phyloP scores from a whole-genome alignment of 2,797 vertebrate genomes.

The Enoplosus armatus region DNA sequence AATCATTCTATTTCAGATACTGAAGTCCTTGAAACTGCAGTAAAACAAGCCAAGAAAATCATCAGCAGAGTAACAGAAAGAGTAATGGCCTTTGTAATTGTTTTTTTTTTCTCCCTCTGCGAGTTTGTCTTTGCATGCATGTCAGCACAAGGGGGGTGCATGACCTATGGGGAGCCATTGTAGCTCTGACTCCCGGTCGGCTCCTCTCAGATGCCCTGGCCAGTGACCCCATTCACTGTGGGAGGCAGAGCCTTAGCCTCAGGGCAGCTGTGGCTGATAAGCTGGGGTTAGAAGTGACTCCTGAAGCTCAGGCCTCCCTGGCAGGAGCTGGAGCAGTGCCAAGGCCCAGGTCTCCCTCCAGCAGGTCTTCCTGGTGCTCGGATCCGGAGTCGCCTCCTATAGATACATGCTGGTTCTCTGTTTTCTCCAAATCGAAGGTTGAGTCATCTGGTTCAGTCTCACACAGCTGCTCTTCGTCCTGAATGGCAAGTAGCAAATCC shows the following conservation, averaged over 20 bases:
- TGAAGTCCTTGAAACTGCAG: slow-evolving; percentile 29
- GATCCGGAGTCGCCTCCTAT: slow-evolving; percentile 29
- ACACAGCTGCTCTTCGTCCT: slow-evolving; percentile 81
- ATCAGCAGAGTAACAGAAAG: slow-evolving; percentile 30
- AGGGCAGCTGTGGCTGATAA: slow-evolving; percentile 46
- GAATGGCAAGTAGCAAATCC: slow-evolving; percentile 11
- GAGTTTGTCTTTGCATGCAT: slow-evolving; percentile 42
- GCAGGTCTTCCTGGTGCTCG: slow-evolving; percentile 82
- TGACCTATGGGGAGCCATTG: slow-evolving; percentile 55
- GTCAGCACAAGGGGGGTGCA: slow-evolving; percentile 32
- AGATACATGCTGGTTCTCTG: slow-evolving; percentile 48
- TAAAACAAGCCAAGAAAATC: slow-evolving; percentile 24
- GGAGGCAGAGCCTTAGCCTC: slow-evolving; percentile 43
- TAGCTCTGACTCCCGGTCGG: slow-evolving; percentile 31
- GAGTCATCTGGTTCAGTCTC: slow-evolving; percentile 74
- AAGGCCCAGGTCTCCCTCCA: slow-evolving; percentile 89
- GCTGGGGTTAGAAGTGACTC: slow-evolving; percentile 37
- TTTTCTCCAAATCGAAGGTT: slow-evolving; percentile 76
- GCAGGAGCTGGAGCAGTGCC: slow-evolving; percentile 66
- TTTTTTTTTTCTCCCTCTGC: slow-evolving; percentile 19
- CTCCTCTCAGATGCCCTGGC: slow-evolving; percentile 47
- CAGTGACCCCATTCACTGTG: slow-evolving; percentile 56
- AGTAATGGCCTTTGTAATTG: slow-evolving; percentile 38
- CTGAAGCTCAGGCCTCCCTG: slow-evolving; percentile 52
- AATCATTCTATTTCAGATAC: background rate